Evolutionary conservation across 1,140 invertebrate species (phyloP).

Genomic region (Drosophila rhopaloa): DNA sequence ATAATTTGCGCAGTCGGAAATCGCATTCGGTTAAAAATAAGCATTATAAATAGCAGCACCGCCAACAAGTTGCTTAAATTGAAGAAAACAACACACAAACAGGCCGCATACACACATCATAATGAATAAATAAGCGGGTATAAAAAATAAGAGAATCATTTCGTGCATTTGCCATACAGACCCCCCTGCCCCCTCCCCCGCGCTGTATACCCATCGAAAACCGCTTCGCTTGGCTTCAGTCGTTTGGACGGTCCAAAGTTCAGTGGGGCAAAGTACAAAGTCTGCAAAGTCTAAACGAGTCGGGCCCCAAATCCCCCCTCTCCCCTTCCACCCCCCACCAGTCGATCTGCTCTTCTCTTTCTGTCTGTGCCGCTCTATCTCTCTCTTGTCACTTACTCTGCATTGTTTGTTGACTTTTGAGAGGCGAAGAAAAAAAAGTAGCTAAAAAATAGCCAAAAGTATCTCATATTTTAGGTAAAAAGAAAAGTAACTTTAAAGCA

Average conservation of each 20-base stretch:
- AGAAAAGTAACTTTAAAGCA: too few species aligned
- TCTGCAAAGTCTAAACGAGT: slow-evolving; percentile 68
- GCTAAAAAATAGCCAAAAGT: slow-evolving; percentile 3
- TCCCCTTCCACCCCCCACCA: neutral
- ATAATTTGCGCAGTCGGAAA: slow-evolving; percentile 41
- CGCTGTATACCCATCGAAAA: slow-evolving; percentile 20
- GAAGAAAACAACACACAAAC: slow-evolving; percentile 20
- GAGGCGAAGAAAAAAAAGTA: slow-evolving; percentile 3
- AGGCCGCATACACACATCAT: slow-evolving; percentile 10
- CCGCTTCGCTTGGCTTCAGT: slow-evolving; percentile 30
- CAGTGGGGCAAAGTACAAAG: slow-evolving; percentile 84
- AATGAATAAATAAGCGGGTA: slow-evolving; percentile 42
- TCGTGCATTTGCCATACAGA: slow-evolving; percentile 41
- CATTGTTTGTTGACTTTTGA: slow-evolving; percentile 64
- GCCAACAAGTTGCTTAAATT: slow-evolving; percentile 32
- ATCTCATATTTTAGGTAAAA: neutral
- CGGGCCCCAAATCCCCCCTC: neutral
- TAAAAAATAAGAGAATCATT: slow-evolving; percentile 47
- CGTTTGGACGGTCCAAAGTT: slow-evolving; percentile 65
- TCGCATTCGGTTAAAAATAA: slow-evolving; percentile 52
- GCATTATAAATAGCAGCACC: slow-evolving; percentile 43
- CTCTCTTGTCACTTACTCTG: slow-evolving; percentile 9
- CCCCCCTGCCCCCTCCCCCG: neutral
- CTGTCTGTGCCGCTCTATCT: slow-evolving; percentile 13
- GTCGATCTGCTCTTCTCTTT: neutral